A percentile compares a stretch with the other conserved stretches of the same genome.
Evolutionary conservation across 2,888 invertebrate genomes (phyloP).

Genomic region (Rotaria socialis): DNA sequence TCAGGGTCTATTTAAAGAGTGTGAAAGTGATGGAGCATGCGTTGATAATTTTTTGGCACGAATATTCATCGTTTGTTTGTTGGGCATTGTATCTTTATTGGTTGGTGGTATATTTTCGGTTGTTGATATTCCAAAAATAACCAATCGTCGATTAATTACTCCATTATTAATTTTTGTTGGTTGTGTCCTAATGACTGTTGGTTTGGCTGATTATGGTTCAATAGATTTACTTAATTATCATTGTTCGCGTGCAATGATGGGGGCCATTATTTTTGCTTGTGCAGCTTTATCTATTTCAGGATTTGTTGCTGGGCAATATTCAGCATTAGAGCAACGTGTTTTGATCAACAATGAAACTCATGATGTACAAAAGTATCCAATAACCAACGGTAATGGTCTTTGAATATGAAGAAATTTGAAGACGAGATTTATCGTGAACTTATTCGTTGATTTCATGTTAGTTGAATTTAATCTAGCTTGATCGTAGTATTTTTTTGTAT

Average conservation of each 20-base stretch:
- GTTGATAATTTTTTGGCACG: background rate
- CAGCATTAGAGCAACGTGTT: background rate
- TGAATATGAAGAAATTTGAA: background rate
- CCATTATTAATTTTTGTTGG: background rate
- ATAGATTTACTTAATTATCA: background rate
- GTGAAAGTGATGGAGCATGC: background rate
- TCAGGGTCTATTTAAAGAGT: background rate
- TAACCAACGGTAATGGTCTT: background rate
- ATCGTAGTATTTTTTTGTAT: background rate
- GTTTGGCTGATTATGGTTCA: background rate
- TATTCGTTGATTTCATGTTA: background rate
- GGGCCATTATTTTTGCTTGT: background rate
- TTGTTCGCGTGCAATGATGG: conserved; percentile 9
- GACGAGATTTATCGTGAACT: background rate
- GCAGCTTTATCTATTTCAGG: background rate
- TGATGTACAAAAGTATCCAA: background rate
- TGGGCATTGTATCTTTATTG: background rate
- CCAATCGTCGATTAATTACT: background rate
- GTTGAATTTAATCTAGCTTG: background rate
- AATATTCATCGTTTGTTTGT: background rate
- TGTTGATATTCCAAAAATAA: background rate
- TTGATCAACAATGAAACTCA: background rate
- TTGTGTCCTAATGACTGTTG: conserved; percentile 4
- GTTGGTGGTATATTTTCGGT: background rate
- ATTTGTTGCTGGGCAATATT: background rate